phyloP scores from a whole-genome alignment of 2,888 invertebrate genomes.

The Zele albiditarsus region DNA sequence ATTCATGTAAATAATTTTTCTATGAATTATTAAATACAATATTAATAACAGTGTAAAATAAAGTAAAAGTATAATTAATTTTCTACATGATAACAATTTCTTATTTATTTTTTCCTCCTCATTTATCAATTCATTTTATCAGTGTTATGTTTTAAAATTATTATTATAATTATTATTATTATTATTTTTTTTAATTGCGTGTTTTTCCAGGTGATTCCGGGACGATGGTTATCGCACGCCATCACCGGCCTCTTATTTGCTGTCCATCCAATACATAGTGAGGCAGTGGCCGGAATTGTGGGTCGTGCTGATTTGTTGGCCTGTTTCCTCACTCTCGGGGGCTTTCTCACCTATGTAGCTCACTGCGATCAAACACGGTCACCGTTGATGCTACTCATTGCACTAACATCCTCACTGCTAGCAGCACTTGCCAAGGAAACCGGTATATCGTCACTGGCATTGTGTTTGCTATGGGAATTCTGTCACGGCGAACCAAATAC shows the following conservation, averaged over 20 bases:
- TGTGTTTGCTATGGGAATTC: slow-evolving; percentile 92
- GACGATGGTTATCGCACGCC: slow-evolving; percentile 80
- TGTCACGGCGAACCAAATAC: slow-evolving; percentile 66
- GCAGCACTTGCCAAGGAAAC: slow-evolving; percentile 97
- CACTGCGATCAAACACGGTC: slow-evolving; percentile 75
- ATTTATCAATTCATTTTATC: not conserved
- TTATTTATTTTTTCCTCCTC: not conserved
- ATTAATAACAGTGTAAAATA: too few relatives aligned
- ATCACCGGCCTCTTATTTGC: slow-evolving; percentile 92
- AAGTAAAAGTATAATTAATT: not conserved
- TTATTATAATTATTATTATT: not conserved
- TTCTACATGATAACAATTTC: not conserved
- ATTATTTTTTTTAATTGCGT: slow-evolving; percentile 6
- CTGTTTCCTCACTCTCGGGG: slow-evolving; percentile 90
- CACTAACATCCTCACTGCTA: slow-evolving; percentile 78
- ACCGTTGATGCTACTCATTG: slow-evolving; percentile 61
- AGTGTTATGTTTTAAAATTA: not conserved
- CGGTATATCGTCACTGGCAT: slow-evolving; percentile 91
- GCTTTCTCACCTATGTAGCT: slow-evolving; percentile 88
- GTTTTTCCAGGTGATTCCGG: slow-evolving; percentile 75
- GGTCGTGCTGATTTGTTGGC: slow-evolving; percentile 96
- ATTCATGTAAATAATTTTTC: too few relatives aligned
- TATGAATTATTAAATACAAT: too few relatives aligned
- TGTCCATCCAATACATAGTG: slow-evolving; percentile 96
- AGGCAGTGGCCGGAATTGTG: slow-evolving; percentile 96